Evolutionary conservation across 2,797 vertebrate species (phyloP).

Genomic region (Acestrorhynchus altus): DNA sequence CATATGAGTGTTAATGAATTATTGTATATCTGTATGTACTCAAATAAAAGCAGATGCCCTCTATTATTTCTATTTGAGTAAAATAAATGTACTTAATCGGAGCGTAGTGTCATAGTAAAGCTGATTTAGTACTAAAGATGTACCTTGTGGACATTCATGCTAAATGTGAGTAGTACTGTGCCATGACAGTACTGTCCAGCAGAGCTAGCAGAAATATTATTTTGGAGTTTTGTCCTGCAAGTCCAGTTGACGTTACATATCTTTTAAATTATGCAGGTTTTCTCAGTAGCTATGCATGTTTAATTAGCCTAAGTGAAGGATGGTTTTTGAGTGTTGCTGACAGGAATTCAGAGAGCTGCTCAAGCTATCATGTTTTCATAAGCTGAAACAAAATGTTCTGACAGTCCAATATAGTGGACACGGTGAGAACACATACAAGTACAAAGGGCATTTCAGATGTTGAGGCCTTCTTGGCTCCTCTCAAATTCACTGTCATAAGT

Average conservation of each 20-base stretch:
- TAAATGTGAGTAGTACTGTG: no score
- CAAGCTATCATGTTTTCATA: constrained; percentile 23
- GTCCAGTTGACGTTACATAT: not conserved
- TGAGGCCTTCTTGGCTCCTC: constrained; percentile 1
- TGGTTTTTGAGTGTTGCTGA: not conserved
- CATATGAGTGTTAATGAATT: no score
- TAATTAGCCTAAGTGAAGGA: not conserved
- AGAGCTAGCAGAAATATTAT: no score
- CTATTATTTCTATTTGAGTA: no score
- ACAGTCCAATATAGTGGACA: constrained; percentile 14
- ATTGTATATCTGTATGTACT: no score
- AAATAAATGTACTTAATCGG: no score
- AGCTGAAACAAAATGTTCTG: constrained; percentile 11
- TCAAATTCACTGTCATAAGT: constrained; percentile 1
- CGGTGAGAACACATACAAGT: constrained; percentile 2
- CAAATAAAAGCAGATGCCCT: no score
- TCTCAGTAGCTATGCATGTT: not conserved
- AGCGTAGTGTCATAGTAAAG: no score
- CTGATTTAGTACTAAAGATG: no score
- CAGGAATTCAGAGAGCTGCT: not conserved
- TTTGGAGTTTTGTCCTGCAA: no score
- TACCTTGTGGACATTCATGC: no score
- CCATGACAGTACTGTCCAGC: no score
- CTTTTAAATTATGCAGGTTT: not conserved
- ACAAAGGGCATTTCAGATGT: constrained; percentile 14